Evolutionary conservation across 2,113 vertebrate genomes (phyloP), one percentile per base, ranked within the genome.

Genomic region (Oryzias celebensis): DNA sequence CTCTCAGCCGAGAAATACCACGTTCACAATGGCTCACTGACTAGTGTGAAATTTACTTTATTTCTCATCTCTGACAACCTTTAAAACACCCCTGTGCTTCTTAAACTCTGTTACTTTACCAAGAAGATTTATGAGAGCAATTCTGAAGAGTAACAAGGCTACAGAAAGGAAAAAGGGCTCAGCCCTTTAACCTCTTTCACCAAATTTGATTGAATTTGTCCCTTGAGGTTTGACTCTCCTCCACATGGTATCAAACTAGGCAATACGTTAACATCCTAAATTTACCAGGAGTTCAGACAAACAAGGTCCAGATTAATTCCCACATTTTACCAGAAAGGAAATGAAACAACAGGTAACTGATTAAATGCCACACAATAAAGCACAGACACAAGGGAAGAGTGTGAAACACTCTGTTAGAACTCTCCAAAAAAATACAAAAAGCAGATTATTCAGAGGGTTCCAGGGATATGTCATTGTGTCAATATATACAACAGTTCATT

Each of bases 201-300:
- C 81, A 84, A 86, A 88, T 89, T 87, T 89, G 88, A 90, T 89
- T 89, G 87, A 83, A 79, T 90, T 87, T 80, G 83, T 87, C 86
- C 85, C 85, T 75, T 86, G 82, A 78, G 78, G 72, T 85, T 84
- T 81, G 84, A 85, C 77, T 79, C 80, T 65, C 68, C 70, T 69
- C 70, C 59, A 77, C 71, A 57, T 61, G 76, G 75, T 84, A 65
- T 66, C 77, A 83, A 89, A 85, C 78, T 82, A 85, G 71, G 68
- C 48, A 72, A 68, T 75, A 83, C 77, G 57, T 71, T 50, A 65
- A 62, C 47, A 47, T 58, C 64, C 62, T 73, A 83, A 79, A 87
- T 85, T 77, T 76, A 66, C 71, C 53, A 4, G 70, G 84, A 83
- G 79, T 70, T 67, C 67, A 63, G 70, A 74, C 63, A 51, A 36